Evolutionary conservation across 2,888 invertebrate species (phyloP).

Genomic region (Parnassius glacialis): DNA sequence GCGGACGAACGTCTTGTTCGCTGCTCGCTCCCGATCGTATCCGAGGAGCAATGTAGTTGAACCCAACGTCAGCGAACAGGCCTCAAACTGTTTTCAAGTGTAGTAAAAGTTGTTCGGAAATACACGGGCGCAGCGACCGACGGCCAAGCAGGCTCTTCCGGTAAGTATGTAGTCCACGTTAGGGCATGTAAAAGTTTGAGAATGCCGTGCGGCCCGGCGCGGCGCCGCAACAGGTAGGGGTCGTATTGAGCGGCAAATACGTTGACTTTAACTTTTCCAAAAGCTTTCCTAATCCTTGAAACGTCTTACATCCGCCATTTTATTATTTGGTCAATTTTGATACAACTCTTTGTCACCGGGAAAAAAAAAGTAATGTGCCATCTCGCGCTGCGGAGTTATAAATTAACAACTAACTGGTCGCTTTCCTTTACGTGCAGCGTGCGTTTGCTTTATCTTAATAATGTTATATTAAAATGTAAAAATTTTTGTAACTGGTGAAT

Average conservation of each 20-base stretch:
- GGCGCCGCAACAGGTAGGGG: conserved; percentile 67
- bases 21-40: conserved; percentile 43
- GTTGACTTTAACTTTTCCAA: conserved; percentile 6
- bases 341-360: neutral
- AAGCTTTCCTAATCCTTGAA: conserved; percentile 4
- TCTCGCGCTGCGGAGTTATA: too few species aligned
- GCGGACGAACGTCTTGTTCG: conserved; percentile 46
- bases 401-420: neutral
- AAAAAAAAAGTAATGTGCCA: too few species aligned
- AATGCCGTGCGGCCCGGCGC: conserved; percentile 45
- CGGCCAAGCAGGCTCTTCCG: conserved; percentile 47
- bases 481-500: conserved; percentile 1
- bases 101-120: conserved; percentile 57
- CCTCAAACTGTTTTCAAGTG: conserved; percentile 62
- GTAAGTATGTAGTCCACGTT: conserved; percentile 48
- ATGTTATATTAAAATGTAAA: neutral
- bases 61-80: conserved; percentile 44
- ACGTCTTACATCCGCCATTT: conserved; percentile 13
- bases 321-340: neutral
- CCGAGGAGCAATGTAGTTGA: conserved; percentile 50
- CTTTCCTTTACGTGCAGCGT: neutral
- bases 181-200: conserved; percentile 63
- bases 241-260: conserved; percentile 57
- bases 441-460: neutral
- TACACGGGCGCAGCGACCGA: conserved; percentile 47